These are phyloP conservation scores for Heterocephalus glaber DNA, from an alignment of 2,113 vertebrate genomes.

Conservation along the genomic window DNA sequence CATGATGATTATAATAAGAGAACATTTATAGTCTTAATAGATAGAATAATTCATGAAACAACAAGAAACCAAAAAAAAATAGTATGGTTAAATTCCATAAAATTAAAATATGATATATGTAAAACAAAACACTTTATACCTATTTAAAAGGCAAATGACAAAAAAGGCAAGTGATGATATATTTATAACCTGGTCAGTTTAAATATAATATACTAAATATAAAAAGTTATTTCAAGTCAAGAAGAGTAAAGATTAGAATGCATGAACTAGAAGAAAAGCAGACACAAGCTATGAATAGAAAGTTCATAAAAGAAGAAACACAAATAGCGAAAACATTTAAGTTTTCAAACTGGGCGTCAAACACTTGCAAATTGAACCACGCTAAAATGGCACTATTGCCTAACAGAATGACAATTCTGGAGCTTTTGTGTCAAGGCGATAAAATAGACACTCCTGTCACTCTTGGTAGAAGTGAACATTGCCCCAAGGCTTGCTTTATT, in stretches of 20 bases:
- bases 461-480: background rate
- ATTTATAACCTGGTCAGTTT: background rate
- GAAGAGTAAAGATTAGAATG: background rate
- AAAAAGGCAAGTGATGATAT: background rate
- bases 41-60: constrained; percentile 19
- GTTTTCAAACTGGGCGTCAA: background rate
- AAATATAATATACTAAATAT: background rate
- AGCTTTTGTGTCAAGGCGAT: background rate
- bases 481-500: too few species aligned
- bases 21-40: background rate
- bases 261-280: background rate
- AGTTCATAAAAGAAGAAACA: background rate
- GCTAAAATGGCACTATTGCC: background rate
- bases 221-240: constrained; percentile 5
- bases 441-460: too few species aligned
- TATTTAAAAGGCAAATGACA: background rate
- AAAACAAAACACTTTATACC: background rate
- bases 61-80: background rate
- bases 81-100: background rate
- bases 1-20: background rate
- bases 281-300: background rate
- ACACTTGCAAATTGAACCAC: background rate
- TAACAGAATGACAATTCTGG: background rate
- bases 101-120: constrained; percentile 2
- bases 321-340: background rate